Percentiles rank a stretch among this genome's conserved stretches.
phyloP scores from a whole-genome alignment of 2,113 vertebrate species.

The Tichodroma muraria region DNA sequence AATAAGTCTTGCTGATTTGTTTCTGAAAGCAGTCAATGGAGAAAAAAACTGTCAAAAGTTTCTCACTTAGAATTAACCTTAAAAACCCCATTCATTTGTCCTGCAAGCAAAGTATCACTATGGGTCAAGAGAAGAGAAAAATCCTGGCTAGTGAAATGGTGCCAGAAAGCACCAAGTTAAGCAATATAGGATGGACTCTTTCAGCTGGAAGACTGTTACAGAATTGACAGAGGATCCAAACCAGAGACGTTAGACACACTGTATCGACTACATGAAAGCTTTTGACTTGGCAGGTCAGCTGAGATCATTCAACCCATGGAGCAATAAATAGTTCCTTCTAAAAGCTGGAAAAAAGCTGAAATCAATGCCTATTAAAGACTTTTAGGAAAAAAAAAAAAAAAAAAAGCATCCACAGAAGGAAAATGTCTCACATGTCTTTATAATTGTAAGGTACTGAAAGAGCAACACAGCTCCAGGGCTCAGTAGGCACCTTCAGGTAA shows the following conservation, averaged over 20 bases:
- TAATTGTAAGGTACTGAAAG: not conserved
- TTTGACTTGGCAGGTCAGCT: conserved; percentile 1
- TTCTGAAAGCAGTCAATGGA: not conserved
- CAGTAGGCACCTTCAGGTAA: not conserved
- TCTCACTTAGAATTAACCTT: not conserved
- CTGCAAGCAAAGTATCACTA: not conserved
- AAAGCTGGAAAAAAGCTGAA: conserved; percentile 17
- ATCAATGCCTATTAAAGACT: conserved; percentile 34
- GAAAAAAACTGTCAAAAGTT: not conserved
- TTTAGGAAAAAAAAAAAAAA: not conserved
- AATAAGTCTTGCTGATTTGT: not conserved
- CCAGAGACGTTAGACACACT: not conserved
- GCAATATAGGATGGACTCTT: not conserved
- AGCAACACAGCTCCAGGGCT: not conserved
- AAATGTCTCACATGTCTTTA: not conserved
- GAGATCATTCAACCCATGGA: conserved; percentile 8
- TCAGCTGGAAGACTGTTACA: not conserved
- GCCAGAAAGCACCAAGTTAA: not conserved
- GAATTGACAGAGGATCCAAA: not conserved
- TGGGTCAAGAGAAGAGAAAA: not conserved
- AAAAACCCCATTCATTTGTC: not conserved
- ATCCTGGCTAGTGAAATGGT: not conserved
- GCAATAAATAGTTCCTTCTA: conserved; percentile 24
- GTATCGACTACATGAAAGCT: conserved; percentile 19
- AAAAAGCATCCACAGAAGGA: not conserved